These are phyloP conservation scores for Callipepla squamata DNA, from an alignment of 2,113 vertebrate species.

Conservation along the genomic window DNA sequence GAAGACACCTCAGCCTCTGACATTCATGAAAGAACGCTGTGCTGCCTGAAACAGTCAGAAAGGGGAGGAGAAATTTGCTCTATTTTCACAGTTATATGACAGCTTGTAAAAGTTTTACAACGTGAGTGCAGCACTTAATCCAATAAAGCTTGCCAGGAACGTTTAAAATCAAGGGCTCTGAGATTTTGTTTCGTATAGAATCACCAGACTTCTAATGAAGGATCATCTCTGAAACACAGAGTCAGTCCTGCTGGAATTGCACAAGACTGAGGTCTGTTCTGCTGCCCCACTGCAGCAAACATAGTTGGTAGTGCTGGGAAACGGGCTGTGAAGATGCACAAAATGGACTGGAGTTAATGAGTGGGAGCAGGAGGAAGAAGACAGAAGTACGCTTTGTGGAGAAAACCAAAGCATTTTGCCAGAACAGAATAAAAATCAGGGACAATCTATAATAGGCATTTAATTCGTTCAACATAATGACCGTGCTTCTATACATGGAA, in stretches of 20 bases:
- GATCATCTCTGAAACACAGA: not conserved
- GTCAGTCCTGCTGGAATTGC: not conserved
- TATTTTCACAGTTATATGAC: conserved; percentile 22
- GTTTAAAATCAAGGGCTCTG: conserved; percentile 18
- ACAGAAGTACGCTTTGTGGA: not conserved
- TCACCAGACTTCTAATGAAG: not conserved
- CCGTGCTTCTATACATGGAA: not conserved
- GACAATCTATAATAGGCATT: not conserved
- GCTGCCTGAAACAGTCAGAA: not conserved
- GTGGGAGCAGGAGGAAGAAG: not conserved
- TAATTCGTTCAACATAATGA: conserved; percentile 12
- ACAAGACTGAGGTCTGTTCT: not conserved
- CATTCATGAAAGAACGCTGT: not conserved
- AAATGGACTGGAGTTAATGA: not conserved
- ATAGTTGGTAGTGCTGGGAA: not conserved
- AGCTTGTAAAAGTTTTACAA: conserved; percentile 37
- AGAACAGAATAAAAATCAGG: not conserved
- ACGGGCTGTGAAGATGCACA: not conserved
- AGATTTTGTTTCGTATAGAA: not conserved
- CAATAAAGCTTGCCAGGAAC: conserved; percentile 27
- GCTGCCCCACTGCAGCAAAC: not conserved
- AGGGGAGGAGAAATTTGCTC: not conserved
- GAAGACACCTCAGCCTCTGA: not conserved
- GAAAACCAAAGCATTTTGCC: conserved; percentile 22
- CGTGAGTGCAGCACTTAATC: not conserved